Percentiles rank a stretch among this genome's conserved stretches.
These are phyloP conservation scores for Atherix ibis DNA, from an alignment of 2,888 invertebrate species.

Conservation along the genomic window DNA sequence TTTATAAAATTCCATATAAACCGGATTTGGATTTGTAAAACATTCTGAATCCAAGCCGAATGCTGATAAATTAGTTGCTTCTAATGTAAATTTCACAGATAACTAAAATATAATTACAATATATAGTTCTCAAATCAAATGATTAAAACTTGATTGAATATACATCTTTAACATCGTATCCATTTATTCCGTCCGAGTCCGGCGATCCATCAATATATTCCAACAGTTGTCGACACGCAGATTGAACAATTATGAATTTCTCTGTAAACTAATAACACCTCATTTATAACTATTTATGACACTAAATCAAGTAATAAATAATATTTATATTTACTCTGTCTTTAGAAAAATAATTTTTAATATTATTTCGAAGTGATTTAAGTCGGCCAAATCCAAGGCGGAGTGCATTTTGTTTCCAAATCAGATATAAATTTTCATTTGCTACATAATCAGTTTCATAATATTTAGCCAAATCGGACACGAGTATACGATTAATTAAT, in stretches of 20 bases:
- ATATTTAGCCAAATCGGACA: conserved; percentile 8
- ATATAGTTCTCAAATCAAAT: conserved; percentile 4
- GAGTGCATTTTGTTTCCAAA: conserved; percentile 7
- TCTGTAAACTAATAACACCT: conserved; percentile 6
- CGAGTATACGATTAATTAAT: conserved; percentile 9
- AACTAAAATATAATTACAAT: conserved; percentile 7
- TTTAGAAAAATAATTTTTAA: conserved; percentile 6
- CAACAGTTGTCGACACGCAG: conserved; percentile 6
- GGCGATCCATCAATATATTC: conserved; percentile 10
- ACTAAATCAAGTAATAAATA: too few species aligned
- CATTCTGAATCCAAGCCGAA: conserved; percentile 10
- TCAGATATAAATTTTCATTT: conserved; percentile 8
- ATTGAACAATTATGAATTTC: conserved; percentile 4
- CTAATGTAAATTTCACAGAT: conserved; percentile 10
- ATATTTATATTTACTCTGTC: too few species aligned
- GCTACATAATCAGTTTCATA: conserved; percentile 7
- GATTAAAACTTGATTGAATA: not conserved
- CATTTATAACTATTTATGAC: too few species aligned
- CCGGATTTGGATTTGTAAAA: conserved; percentile 9
- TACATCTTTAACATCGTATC: conserved; percentile 12
- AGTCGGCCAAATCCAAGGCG: conserved; percentile 4
- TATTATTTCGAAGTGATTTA: conserved; percentile 6
- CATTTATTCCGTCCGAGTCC: conserved; percentile 4
- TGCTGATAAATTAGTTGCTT: conserved; percentile 7
- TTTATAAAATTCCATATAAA: conserved; percentile 7